Percentiles rank a stretch among this genome's conserved stretches.
phyloP scores from a whole-genome alignment of 2,888 invertebrate species.

The Cordilura impudica region DNA sequence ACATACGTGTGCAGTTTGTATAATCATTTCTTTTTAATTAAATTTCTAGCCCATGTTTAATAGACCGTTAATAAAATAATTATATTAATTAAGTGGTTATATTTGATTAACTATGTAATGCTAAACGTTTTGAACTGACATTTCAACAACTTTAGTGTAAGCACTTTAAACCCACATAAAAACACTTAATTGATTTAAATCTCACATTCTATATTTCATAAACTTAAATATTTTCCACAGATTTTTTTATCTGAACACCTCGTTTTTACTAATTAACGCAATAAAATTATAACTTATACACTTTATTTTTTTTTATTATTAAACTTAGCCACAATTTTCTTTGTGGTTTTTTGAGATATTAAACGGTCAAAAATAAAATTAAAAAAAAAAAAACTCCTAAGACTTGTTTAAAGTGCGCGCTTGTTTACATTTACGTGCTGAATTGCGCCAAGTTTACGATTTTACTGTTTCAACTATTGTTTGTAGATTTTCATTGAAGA shows the following conservation, averaged over 20 bases:
- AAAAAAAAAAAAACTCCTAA: constrained; percentile 1
- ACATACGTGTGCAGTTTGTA: background rate
- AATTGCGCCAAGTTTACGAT: constrained; percentile 56
- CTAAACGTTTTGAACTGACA: too few relatives aligned
- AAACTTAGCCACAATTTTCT: background rate
- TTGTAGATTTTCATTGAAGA: constrained; percentile 58
- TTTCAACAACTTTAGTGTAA: too few relatives aligned
- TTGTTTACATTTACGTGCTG: constrained; percentile 54
- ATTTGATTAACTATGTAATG: too few relatives aligned
- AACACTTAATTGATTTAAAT: too few relatives aligned
- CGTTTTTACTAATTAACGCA: background rate
- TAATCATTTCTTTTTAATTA: too few relatives aligned
- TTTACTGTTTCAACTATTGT: constrained; percentile 49
- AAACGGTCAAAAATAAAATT: too few relatives aligned
- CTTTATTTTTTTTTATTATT: background rate
- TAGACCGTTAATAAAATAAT: constrained; percentile 36
- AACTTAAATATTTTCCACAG: background rate
- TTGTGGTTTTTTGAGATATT: background rate
- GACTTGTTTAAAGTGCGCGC: constrained; percentile 34
- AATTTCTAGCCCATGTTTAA: constrained; percentile 29
- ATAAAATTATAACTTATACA: too few relatives aligned
- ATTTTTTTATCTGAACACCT: background rate
- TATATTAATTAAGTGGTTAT: too few relatives aligned
- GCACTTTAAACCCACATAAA: too few relatives aligned
- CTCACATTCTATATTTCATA: too few relatives aligned